Evolutionary conservation across 2,888 invertebrate species (phyloP).

Genomic region (Leptopilina drosophilae): DNA sequence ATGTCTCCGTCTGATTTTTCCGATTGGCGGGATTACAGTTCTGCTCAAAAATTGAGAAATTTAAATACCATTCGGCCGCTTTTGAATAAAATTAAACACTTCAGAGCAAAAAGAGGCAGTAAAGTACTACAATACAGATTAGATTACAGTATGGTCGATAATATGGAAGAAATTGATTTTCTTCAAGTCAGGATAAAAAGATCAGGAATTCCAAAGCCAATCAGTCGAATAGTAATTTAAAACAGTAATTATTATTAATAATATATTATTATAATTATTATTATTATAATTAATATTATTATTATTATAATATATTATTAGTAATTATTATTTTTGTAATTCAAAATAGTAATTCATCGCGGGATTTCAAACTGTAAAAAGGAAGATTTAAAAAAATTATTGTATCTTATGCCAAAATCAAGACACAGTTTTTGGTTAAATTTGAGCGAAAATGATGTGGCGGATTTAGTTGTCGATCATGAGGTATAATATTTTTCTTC

Average conservation of each 20-base stretch:
- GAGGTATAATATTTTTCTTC: not conserved
- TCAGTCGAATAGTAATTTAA: no score
- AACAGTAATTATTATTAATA: no score
- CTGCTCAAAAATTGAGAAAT: not conserved
- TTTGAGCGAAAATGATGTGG: constrained; percentile 17
- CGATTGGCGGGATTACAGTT: not conserved
- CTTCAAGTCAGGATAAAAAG: constrained; percentile 32
- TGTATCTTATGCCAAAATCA: constrained; percentile 37
- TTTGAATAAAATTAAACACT: constrained; percentile 41
- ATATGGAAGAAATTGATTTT: constrained; percentile 35
- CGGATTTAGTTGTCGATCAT: constrained; percentile 20
- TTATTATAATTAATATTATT: no score
- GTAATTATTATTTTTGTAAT: no score
- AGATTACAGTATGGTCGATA: constrained; percentile 1
- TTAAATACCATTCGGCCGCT: constrained; percentile 1
- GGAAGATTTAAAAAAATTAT: constrained; percentile 36
- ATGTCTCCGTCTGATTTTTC: constrained; percentile 15
- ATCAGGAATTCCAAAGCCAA: constrained; percentile 24
- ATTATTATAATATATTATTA: no score
- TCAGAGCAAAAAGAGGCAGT: constrained; percentile 38
- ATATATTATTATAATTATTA: no score
- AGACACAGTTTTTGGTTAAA: constrained; percentile 40
- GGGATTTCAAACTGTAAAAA: constrained; percentile 42
- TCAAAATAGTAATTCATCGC: no score
- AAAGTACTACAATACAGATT: constrained; percentile 31